Evolutionary conservation across 2,113 vertebrate genomes (phyloP).

Genomic region (Piaya cayana): DNA sequence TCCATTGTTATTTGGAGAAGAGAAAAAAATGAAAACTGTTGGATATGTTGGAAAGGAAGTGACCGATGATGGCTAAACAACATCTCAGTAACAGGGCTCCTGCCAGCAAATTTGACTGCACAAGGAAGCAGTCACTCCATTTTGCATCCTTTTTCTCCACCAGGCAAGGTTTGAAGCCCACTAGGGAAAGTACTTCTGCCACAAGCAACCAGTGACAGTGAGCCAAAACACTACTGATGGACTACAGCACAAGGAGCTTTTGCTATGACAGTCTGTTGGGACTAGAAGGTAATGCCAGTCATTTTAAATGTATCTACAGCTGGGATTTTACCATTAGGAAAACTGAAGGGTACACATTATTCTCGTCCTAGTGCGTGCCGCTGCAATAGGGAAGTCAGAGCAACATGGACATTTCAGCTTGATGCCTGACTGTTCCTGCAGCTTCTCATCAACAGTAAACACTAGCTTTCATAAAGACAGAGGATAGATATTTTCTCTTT

Average conservation of each 20-base stretch:
- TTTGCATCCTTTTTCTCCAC: not conserved
- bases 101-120: not conserved
- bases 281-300: not conserved
- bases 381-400: not conserved
- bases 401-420: not conserved
- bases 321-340: not conserved
- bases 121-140: not conserved
- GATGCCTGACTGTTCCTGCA: not conserved
- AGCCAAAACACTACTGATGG: not conserved
- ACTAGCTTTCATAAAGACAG: not conserved
- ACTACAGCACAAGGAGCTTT: not conserved
- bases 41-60: not conserved
- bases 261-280: not conserved
- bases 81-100: not conserved
- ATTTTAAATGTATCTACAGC: not conserved
- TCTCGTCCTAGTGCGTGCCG: not conserved
- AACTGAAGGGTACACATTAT: not conserved
- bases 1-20: not conserved
- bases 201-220: not conserved
- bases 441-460: conserved; percentile 2
- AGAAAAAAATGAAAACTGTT: not conserved
- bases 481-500: not conserved
- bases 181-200: not conserved
- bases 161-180: not conserved
- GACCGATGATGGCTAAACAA: not conserved